Conservation (phyloP, 2,113 vertebrate genomes). For the Eclectus roratus region DNA sequence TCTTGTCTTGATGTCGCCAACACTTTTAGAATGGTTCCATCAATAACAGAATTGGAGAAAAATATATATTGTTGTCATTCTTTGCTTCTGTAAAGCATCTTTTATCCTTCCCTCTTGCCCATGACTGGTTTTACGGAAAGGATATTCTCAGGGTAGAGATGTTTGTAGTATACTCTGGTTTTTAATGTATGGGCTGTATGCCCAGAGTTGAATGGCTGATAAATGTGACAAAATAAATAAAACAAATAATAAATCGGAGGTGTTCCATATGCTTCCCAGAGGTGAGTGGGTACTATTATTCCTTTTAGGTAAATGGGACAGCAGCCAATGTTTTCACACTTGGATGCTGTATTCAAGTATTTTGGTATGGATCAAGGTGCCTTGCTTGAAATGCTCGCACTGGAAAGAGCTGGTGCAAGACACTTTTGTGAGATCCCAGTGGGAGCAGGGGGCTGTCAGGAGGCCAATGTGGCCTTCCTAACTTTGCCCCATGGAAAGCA, state of each 20-base stretch:
- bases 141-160: background rate
- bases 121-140: slow-evolving; percentile 2
- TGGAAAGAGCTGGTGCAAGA: background rate
- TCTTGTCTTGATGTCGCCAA: slow-evolving; percentile 19
- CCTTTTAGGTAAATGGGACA: slow-evolving; percentile 11
- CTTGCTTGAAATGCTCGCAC: background rate
- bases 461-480: background rate
- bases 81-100: slow-evolving; percentile 1
- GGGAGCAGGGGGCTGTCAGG: background rate
- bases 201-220: slow-evolving; percentile 43
- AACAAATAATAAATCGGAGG: slow-evolving; percentile 48
- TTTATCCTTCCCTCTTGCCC: slow-evolving; percentile 19
- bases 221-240: slow-evolving; percentile 64
- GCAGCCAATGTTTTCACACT: slow-evolving; percentile 11
- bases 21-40: slow-evolving; percentile 22
- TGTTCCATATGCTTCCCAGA: slow-evolving; percentile 17
- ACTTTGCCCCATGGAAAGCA: background rate
- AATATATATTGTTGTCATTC: slow-evolving; percentile 20
- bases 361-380: background rate
- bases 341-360: background rate
- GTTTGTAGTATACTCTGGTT: slow-evolving; percentile 10
- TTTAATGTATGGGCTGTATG: slow-evolving; percentile 41
- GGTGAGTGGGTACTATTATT: slow-evolving; percentile 11
- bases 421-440: background rate
- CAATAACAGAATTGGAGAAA: slow-evolving; percentile 17